Percentiles rank a stretch among this genome's conserved stretches.
Conservation (phyloP, 2,113 vertebrate genomes). For the Cyanistes caeruleus region DNA sequence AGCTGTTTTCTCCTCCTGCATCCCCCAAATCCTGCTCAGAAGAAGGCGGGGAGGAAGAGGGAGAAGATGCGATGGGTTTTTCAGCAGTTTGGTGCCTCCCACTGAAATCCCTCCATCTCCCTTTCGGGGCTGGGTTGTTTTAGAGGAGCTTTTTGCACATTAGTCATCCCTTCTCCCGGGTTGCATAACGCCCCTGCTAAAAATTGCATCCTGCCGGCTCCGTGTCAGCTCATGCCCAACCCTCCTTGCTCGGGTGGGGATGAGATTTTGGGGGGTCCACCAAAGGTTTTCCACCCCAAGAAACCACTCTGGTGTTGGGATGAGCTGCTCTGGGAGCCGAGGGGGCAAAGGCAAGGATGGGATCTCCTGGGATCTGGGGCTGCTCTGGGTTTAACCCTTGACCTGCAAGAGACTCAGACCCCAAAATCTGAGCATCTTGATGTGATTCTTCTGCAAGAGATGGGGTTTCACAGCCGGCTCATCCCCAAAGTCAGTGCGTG, state of each 20-base stretch:
- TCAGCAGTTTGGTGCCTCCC: conserved; percentile 49
- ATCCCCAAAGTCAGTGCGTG: accelerated
- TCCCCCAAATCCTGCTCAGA: neutral
- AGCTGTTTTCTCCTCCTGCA: neutral
- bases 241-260: neutral
- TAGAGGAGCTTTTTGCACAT: conserved; percentile 59
- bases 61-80: conserved; percentile 6
- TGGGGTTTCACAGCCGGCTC: neutral
- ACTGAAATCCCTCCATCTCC: conserved; percentile 54
- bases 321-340: neutral
- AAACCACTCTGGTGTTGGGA: neutral
- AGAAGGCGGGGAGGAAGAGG: neutral
- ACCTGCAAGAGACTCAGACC: neutral
- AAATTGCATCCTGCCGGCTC: conserved; percentile 66
- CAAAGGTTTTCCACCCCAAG: neutral
- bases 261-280: neutral
- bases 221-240: conserved; percentile 54
- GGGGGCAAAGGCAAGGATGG: neutral
- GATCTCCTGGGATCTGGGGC: neutral
- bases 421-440: neutral
- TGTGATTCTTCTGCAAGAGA: neutral
- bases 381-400: neutral
- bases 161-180: conserved; percentile 63
- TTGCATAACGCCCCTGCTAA: conserved; percentile 77
- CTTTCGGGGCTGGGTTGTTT: conserved; percentile 16